These are phyloP conservation scores for Platyura marginata DNA, from an alignment of 1,140 invertebrate genomes.

Conservation along the genomic window DNA sequence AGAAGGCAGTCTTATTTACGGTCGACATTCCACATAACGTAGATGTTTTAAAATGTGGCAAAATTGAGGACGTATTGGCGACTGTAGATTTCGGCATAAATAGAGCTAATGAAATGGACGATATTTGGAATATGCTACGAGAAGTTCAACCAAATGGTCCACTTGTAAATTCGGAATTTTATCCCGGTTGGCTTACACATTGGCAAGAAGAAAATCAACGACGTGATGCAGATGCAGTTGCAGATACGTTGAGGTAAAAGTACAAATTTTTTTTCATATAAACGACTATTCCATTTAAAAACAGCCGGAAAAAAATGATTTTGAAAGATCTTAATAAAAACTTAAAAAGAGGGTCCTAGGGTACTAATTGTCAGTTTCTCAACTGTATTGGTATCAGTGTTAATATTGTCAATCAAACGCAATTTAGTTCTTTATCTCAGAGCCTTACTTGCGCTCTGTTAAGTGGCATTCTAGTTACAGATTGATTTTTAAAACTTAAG, in stretches of 20 bases:
- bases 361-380: no score
- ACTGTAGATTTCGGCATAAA: conserved; percentile 50
- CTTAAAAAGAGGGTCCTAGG: no score
- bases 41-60: conserved; percentile 34
- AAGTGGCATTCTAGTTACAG: no score
- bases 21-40: conserved; percentile 35
- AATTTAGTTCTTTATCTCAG: no score
- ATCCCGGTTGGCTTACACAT: conserved; percentile 54
- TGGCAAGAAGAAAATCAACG: conserved; percentile 41
- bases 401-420: no score
- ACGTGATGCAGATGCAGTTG: conserved; percentile 23
- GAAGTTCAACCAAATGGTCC: conserved; percentile 26
- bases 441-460: no score
- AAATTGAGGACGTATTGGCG: conserved; percentile 37
- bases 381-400: no score
- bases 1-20: conserved; percentile 47
- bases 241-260: conserved; percentile 30
- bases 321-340: no score
- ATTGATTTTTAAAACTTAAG: no score
- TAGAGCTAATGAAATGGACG: background rate
- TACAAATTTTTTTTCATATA: background rate
- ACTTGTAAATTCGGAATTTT: conserved; percentile 63
- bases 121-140: conserved; percentile 1
- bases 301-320: background rate
- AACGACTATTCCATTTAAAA: background rate